phyloP scores from a whole-genome alignment of 2,113 vertebrate genomes.

The Epinephelus fuscoguttatus region DNA sequence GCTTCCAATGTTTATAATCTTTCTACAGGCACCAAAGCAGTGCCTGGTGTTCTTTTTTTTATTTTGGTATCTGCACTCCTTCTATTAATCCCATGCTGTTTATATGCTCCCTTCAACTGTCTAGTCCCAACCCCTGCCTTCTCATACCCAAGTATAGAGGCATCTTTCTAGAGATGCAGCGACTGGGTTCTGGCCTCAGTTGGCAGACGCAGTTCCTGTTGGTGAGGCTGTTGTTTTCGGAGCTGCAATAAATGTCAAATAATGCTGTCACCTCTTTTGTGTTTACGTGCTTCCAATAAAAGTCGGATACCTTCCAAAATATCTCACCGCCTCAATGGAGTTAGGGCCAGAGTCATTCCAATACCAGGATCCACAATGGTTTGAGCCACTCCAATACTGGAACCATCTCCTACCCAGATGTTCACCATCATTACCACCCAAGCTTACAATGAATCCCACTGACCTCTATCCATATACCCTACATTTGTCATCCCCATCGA shows the following conservation, averaged over 20 bases:
- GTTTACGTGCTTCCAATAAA: not conserved
- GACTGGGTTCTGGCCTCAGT: not conserved
- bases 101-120: constrained; percentile 1
- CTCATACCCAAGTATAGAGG: not conserved
- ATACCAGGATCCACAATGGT: not conserved
- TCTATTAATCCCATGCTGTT: not conserved
- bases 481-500: not conserved
- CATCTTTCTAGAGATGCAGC: not conserved
- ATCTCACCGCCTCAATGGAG: not conserved
- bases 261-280: not conserved
- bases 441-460: not conserved
- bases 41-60: constrained; percentile 8
- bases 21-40: constrained; percentile 10
- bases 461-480: not conserved
- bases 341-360: not conserved
- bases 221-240: constrained; percentile 8
- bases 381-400: not conserved
- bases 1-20: not conserved
- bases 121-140: not conserved
- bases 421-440: not conserved
- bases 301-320: not conserved
- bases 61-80: constrained; percentile 35
- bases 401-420: not conserved
- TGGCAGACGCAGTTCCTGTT: not conserved
- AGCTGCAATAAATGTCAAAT: not conserved